phyloP scores from a whole-genome alignment of 2,113 vertebrate genomes.

The Cheirogaleus medius region DNA sequence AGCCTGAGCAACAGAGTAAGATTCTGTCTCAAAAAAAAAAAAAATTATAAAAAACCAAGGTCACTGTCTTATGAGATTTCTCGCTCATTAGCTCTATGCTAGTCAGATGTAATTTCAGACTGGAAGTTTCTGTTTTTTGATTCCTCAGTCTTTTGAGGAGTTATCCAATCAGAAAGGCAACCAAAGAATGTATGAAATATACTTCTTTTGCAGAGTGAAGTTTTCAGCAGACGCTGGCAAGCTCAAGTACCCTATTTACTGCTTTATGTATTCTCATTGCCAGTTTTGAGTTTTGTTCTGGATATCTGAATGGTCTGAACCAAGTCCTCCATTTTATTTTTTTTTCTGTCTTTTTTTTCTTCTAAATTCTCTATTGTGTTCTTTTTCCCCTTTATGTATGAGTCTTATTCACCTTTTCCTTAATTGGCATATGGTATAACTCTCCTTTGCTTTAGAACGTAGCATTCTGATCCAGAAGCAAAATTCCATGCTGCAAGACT shows the following conservation, averaged over 20 bases:
- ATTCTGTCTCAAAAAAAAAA: no score
- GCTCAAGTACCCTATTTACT: background rate
- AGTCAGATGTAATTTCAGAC: background rate
- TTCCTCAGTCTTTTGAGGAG: background rate
- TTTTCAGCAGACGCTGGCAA: background rate
- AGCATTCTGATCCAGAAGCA: background rate
- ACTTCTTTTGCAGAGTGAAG: background rate
- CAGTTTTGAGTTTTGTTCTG: background rate
- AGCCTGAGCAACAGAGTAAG: no score
- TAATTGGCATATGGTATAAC: background rate
- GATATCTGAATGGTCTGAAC: background rate
- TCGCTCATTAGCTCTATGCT: background rate
- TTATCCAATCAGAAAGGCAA: background rate
- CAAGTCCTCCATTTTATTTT: background rate
- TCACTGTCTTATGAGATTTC: background rate
- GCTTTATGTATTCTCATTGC: background rate
- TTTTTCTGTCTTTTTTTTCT: background rate
- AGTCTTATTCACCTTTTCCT: background rate
- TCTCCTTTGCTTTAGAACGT: background rate
- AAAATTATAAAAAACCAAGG: background rate
- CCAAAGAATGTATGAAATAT: background rate
- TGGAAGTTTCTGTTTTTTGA: background rate
- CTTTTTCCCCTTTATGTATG: background rate
- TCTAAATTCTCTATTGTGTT: background rate
- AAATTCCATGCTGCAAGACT: background rate